Percentiles rank a stretch among this genome's conserved stretches.
Evolutionary conservation across 2,113 vertebrate species (phyloP).

Genomic region (Xiphophorus hellerii): DNA sequence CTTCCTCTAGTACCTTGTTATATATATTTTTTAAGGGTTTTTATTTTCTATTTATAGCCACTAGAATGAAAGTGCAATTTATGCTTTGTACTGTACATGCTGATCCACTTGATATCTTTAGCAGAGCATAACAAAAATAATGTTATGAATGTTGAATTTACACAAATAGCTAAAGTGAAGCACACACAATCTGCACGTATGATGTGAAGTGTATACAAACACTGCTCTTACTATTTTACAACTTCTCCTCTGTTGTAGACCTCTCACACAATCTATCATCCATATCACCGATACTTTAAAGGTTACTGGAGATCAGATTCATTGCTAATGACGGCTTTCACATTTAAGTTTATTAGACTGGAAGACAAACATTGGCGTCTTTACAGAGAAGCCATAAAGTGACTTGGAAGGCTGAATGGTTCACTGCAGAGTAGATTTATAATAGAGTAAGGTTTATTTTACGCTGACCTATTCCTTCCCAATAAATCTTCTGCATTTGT

Average conservation of each 20-base stretch:
- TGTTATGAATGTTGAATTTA: not conserved
- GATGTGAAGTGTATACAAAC: not conserved
- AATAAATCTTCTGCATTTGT: conserved; percentile 37
- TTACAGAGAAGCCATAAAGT: conserved; percentile 38
- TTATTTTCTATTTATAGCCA: not conserved
- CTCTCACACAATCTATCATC: not conserved
- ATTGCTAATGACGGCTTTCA: conserved; percentile 7
- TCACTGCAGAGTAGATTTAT: conserved; percentile 25
- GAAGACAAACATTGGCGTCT: not conserved
- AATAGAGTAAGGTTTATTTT: conserved; percentile 31
- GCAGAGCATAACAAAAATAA: not conserved
- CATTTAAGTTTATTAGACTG: conserved; percentile 16
- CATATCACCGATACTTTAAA: not conserved
- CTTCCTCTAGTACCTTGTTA: not conserved
- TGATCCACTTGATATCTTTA: not conserved
- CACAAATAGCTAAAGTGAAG: not conserved
- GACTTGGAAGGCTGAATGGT: not conserved
- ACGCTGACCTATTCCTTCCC: not conserved
- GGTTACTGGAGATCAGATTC: not conserved
- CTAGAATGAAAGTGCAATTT: not conserved
- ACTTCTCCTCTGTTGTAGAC: not conserved
- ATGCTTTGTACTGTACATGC: not conserved
- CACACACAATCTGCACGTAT: not conserved
- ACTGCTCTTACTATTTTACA: not conserved
- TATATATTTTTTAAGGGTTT: not conserved